These are phyloP conservation scores for Scarus forsteni DNA, from an alignment of 2,797 vertebrate genomes.

Conservation along the genomic window DNA sequence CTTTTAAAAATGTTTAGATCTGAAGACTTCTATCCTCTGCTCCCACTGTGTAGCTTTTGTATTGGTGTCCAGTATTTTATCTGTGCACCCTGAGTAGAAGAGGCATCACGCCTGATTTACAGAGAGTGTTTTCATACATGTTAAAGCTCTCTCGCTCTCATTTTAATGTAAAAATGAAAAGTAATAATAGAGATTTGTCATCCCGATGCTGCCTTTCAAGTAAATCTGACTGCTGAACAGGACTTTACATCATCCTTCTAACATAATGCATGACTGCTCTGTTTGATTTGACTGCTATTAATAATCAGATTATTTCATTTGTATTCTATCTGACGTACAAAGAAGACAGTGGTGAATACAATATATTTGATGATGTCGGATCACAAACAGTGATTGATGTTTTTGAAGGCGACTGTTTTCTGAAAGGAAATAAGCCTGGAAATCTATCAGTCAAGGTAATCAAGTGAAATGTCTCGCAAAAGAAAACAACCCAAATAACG, in stretches of 20 bases:
- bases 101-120: background rate
- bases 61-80: background rate
- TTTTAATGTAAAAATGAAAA: background rate
- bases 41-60: background rate
- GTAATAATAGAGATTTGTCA: background rate
- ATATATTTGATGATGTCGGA: slow-evolving; percentile 80
- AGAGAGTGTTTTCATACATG: background rate
- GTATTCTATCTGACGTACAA: slow-evolving; percentile 6
- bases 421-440: slow-evolving; percentile 79
- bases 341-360: slow-evolving; percentile 74
- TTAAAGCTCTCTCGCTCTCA: background rate
- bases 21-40: background rate
- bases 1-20: too few relatives aligned
- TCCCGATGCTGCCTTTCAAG: slow-evolving; percentile 48
- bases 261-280: slow-evolving; percentile 27
- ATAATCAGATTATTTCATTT: slow-evolving; percentile 8
- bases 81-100: background rate
- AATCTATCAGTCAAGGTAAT: slow-evolving; percentile 76
- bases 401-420: slow-evolving; percentile 35
- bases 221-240: slow-evolving; percentile 56
- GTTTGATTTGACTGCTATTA: slow-evolving; percentile 7
- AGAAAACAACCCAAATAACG: background rate
- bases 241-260: slow-evolving; percentile 33
- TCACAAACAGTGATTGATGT: slow-evolving; percentile 65
- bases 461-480: slow-evolving; percentile 70